Evolutionary conservation across 2,888 invertebrate species (phyloP).

Genomic region (Aquatica leii): DNA sequence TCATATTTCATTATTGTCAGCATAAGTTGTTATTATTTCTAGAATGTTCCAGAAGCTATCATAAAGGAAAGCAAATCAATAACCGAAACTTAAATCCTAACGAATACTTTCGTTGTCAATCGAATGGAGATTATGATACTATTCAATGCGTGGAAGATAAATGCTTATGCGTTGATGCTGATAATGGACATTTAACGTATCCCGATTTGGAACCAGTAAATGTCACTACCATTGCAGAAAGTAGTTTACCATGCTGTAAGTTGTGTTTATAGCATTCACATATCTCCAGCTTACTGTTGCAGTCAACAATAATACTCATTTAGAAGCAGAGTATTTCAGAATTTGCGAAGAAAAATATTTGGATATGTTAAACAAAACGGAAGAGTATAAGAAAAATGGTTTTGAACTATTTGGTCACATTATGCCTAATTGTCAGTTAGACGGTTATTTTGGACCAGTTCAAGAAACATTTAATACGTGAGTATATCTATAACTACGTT

Average conservation of each 20-base stretch:
- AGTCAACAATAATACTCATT: constrained; percentile 58
- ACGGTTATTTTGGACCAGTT: constrained; percentile 62
- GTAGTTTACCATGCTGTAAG: constrained; percentile 59
- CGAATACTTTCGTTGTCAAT: constrained; percentile 66
- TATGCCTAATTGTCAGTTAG: constrained; percentile 62
- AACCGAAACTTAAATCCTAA: constrained; percentile 54
- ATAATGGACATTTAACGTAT: constrained; percentile 63
- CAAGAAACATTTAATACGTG: constrained; percentile 58
- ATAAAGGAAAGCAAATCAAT: constrained; percentile 61
- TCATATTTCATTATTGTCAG: constrained; percentile 3
- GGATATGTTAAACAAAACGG: constrained; percentile 51
- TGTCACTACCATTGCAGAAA: constrained; percentile 50
- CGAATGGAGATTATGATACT: constrained; percentile 73
- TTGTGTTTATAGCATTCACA: constrained; percentile 10
- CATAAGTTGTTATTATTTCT: constrained; percentile 44
- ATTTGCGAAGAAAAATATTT: constrained; percentile 58
- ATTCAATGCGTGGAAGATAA: constrained; percentile 68
- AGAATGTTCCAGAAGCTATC: constrained; percentile 69
- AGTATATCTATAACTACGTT: constrained; percentile 38
- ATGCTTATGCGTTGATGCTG: constrained; percentile 70
- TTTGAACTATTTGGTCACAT: constrained; percentile 53
- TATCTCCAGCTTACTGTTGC: constrained; percentile 22
- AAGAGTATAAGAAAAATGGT: constrained; percentile 50
- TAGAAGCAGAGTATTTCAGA: constrained; percentile 55
- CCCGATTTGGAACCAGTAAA: constrained; percentile 50